A percentile compares a stretch with the other conserved stretches of the same genome.
Evolutionary conservation across 2,113 vertebrate genomes (phyloP).

Genomic region (Heterochromis multidens): DNA sequence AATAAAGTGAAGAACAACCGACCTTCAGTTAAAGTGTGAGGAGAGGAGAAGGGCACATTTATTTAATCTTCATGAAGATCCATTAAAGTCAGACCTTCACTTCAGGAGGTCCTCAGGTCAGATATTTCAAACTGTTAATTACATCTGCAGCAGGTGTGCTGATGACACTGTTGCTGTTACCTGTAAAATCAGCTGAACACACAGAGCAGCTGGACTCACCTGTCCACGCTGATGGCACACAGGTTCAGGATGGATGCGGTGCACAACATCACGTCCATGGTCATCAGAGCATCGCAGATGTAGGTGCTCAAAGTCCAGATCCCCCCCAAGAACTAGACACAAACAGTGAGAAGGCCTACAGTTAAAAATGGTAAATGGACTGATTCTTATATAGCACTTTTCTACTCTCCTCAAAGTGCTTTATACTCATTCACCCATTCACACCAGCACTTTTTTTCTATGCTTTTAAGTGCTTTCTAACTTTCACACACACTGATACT

Average conservation of each 20-base stretch:
- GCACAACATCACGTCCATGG: constrained; percentile 82
- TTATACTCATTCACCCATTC: no score
- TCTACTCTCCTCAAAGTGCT: no score
- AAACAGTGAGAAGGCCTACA: not conserved
- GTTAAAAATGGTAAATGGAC: no score
- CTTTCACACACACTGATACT: no score
- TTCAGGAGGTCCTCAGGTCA: no score
- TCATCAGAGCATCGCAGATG: constrained; percentile 79
- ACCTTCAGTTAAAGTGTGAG: not conserved
- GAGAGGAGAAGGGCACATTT: not conserved
- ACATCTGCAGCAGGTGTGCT: not conserved
- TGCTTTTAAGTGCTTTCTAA: no score
- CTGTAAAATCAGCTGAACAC: not conserved
- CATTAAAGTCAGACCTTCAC: not conserved
- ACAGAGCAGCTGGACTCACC: constrained; percentile 50
- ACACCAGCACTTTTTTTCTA: no score
- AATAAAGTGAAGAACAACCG: not conserved
- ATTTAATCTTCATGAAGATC: not conserved
- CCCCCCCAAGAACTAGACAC: constrained; percentile 74
- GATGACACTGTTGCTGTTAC: not conserved
- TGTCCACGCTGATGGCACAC: constrained; percentile 80
- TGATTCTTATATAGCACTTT: no score
- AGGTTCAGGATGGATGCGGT: constrained; percentile 80
- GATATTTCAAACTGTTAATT: no score
- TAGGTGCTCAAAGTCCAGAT: constrained; percentile 74